Conservation (phyloP, 2,888 invertebrate genomes). For the Baronia brevicornis region DNA sequence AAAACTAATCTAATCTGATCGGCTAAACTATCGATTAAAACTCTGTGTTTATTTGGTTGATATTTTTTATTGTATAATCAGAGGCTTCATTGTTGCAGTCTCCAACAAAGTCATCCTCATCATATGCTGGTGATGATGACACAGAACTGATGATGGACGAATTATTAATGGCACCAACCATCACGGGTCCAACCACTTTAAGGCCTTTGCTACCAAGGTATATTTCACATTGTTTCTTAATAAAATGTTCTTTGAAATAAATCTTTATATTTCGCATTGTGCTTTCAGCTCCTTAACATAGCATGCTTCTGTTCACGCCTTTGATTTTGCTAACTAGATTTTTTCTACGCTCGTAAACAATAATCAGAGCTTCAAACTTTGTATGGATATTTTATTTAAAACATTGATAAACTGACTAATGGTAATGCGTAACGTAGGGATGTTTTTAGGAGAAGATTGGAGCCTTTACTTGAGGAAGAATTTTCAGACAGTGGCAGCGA, state of each 20-base stretch:
- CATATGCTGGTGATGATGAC: conserved; percentile 83
- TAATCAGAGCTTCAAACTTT: conserved; percentile 6
- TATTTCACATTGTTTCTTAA: conserved; percentile 3
- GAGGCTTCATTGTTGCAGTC: conserved; percentile 56
- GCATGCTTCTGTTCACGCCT: background rate
- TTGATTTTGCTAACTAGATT: conserved; percentile 4
- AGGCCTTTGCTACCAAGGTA: conserved; percentile 82
- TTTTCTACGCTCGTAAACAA: conserved; percentile 5
- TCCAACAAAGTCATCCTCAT: conserved; percentile 79
- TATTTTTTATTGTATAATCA: conserved; percentile 15
- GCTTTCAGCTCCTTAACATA: conserved; percentile 9
- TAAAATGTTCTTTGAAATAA: conserved; percentile 1
- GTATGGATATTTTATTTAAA: conserved; percentile 15
- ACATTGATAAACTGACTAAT: conserved; percentile 33
- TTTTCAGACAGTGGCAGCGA: conserved; percentile 79
- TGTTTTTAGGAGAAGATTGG: conserved; percentile 82
- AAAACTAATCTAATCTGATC: too few species aligned
- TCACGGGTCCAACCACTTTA: conserved; percentile 81
- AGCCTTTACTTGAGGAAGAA: conserved; percentile 89
- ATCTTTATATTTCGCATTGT: conserved; percentile 5
- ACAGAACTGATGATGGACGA: conserved; percentile 90
- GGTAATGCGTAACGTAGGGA: conserved; percentile 44
- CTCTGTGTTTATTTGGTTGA: background rate
- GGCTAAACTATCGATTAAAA: too few species aligned
- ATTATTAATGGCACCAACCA: conserved; percentile 84